Conservation (phyloP, 2,113 vertebrate species). For the Channa argus region DNA sequence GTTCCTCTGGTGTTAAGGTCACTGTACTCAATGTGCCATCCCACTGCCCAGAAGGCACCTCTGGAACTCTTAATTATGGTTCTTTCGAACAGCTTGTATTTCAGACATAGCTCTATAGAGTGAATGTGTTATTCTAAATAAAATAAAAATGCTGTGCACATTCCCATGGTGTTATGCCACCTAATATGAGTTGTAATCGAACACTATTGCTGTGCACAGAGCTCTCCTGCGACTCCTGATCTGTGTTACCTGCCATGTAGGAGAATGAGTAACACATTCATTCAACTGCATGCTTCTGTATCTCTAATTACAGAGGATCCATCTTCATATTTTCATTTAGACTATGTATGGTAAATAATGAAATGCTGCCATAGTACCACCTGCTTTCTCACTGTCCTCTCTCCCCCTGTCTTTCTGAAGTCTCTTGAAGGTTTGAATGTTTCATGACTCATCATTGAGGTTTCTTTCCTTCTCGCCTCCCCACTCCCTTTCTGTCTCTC, state of each 20-base stretch:
- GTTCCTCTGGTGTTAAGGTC: conserved; percentile 20
- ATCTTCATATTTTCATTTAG: conserved; percentile 36
- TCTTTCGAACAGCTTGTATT: too few species aligned
- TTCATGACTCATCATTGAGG: conserved; percentile 39
- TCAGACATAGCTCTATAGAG: neutral
- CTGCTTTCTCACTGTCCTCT: conserved; percentile 8
- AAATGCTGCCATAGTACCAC: conserved; percentile 30
- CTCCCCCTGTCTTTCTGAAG: conserved; percentile 3
- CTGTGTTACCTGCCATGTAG: neutral
- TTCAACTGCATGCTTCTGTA: conserved; percentile 17
- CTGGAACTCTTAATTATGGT: neutral
- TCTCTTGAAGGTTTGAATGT: conserved; percentile 26
- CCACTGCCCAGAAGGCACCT: conserved; percentile 25
- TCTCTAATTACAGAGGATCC: conserved; percentile 33
- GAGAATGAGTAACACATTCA: conserved; percentile 32
- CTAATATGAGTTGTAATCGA: neutral
- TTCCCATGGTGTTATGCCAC: neutral
- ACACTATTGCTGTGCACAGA: conserved; percentile 16
- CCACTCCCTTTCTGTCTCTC: conserved; percentile 5
- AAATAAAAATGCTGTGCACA: conserved; percentile 10
- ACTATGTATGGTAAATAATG: conserved; percentile 43
- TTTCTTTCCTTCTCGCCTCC: neutral
- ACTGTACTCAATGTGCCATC: conserved; percentile 10
- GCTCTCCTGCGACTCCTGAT: conserved; percentile 9
- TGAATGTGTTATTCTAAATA: neutral